These are phyloP conservation scores for Aegithalos caudatus DNA, from an alignment of 2,113 vertebrate genomes.

Conservation along the genomic window DNA sequence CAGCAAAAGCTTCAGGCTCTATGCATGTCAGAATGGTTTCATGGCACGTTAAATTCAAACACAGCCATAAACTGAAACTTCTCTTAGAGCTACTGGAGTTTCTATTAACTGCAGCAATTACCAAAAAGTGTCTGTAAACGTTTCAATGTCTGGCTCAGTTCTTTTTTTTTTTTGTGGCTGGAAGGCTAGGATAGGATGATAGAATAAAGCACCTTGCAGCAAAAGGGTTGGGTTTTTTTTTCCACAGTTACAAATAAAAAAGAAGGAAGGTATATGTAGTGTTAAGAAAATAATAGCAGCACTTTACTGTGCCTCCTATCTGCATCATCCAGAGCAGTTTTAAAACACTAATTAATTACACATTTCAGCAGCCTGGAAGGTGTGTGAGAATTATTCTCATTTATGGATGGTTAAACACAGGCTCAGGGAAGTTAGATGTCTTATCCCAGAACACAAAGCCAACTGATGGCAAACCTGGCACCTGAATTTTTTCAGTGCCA, in stretches of 20 bases:
- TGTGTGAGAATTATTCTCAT: not conserved
- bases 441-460: not conserved
- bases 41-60: conserved; percentile 17
- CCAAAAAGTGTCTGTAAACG: conserved; percentile 15
- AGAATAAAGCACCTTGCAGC: not conserved
- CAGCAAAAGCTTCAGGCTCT: conserved; percentile 19
- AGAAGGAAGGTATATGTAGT: not conserved
- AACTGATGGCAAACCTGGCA: not conserved
- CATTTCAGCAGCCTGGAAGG: not conserved
- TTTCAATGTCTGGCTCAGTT: conserved; percentile 10
- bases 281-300: conserved; percentile 4
- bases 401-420: not conserved
- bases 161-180: not conserved
- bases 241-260: not conserved
- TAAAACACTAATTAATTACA: conserved; percentile 28
- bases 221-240: not conserved
- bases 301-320: not conserved
- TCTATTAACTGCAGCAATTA: conserved; percentile 47
- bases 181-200: not conserved
- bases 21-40: not conserved
- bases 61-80: not conserved
- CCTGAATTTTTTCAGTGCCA: not conserved
- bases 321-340: not conserved
- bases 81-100: not conserved
- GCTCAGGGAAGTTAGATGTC: not conserved